Base-by-base conservation (phyloP, 1,140 invertebrate species). In the Antheraea pernyi region DNA sequence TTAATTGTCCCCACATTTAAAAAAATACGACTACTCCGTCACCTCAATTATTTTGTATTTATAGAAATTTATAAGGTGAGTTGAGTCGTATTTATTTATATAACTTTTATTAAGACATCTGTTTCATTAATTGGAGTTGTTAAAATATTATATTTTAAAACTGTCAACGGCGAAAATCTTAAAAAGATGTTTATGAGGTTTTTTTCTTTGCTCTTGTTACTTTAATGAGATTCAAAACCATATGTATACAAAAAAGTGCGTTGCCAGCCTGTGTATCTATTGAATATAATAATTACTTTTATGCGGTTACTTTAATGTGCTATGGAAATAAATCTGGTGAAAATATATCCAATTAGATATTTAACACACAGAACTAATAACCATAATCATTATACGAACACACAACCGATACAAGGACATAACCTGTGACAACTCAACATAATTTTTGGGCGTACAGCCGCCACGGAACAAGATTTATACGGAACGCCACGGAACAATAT, bases 1-100 rank as follows among this genome's bases (percentile, higher is more conserved):
- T 81, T 86, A 85, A 76, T 75, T 74, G 70, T 60, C 76, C 71
- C 78, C 78, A 65, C n/a, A 53, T 39, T 63, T 13, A 53, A 53
- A 5, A 65, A 65, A 53, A 65, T 19, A 65, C 42, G 64, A 53
- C 19, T 22, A n/a, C n/a, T n/a, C 19, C 6, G n/a, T 42, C n/a
- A 22, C 18, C 46, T 9, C 64, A 46, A 65, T 65, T 48, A 65
- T 19, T 48, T 22, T 10, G 13, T 13, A 63, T 63, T 63, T 63
- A 63, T 63, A 8, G 30, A n/a, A 11, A 53, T 53, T 53, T 16
- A 53, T 13, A 53, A 53, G 46, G 16, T 53, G 46, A 53, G 46
- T 16, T 5, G 46, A 16, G 11, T 53, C 7, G 39, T 10, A 42
- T 42, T n/a, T 42, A 11, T 42, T 10, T 11, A 42, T 42, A 42